Percentiles rank a stretch among this genome's conserved stretches.
Conservation (phyloP, 2,797 vertebrate genomes). For the Coluber constrictor region DNA sequence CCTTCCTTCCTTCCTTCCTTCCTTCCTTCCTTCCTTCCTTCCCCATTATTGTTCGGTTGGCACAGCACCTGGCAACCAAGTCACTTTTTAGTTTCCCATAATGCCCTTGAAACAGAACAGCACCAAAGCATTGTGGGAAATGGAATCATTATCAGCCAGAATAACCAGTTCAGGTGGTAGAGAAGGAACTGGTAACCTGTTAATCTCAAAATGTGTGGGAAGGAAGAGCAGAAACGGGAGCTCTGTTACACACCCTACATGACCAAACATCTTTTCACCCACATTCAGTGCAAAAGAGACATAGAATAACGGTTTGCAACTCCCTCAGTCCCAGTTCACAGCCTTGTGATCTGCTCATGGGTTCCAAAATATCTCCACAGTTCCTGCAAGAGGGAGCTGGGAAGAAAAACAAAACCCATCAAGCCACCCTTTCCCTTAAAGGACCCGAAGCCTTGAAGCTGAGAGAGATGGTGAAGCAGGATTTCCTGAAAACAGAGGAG, state of each 20-base stretch:
- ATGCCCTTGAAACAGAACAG: neutral
- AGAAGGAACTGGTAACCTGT: no score
- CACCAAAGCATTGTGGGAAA: neutral
- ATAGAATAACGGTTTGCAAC: neutral
- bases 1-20: no score
- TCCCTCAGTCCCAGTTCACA: neutral
- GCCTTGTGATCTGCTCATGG: neutral
- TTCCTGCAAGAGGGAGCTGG: no score
- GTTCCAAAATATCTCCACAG: neutral
- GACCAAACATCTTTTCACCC: neutral
- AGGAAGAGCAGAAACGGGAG: neutral
- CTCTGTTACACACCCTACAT: neutral
- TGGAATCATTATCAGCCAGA: neutral
- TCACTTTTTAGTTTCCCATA: neutral
- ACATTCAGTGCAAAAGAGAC: neutral
- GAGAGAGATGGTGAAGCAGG: neutral
- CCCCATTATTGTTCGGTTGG: no score
- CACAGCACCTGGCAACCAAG: neutral
- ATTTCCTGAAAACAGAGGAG: neutral
- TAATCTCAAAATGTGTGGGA: neutral
- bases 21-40: no score
- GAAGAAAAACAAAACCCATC: no score
- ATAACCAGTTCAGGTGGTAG: neutral
- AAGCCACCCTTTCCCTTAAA: neutral
- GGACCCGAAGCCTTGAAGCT: neutral